These are phyloP conservation scores for Cassiopea andromeda DNA, from an alignment of 30 jellyfish, hydroid and myxozoan species.

Conservation along the genomic window DNA sequence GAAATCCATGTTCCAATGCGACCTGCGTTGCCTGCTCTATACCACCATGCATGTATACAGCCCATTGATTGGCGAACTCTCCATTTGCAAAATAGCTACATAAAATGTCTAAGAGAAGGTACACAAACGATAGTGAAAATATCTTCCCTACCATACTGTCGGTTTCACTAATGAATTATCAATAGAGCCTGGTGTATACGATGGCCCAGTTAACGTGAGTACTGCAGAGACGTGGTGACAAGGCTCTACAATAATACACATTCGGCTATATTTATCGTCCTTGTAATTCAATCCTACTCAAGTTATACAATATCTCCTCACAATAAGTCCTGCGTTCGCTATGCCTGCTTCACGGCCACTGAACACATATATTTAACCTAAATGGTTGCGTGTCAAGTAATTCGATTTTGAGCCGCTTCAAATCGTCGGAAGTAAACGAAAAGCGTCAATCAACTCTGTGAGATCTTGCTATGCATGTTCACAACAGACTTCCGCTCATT, in stretches of 20 bases:
- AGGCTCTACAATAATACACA: neutral
- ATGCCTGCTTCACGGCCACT: slow-evolving; percentile 43
- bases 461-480: slow-evolving; percentile 23
- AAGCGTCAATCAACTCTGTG: slow-evolving; percentile 64
- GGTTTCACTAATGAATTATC: neutral
- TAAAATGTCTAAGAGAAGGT: slow-evolving; percentile 7
- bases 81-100: slow-evolving; percentile 7
- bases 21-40: slow-evolving; percentile 80
- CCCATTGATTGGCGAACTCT: slow-evolving; percentile 93
- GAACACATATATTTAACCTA: slow-evolving; percentile 26
- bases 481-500: slow-evolving; percentile 53
- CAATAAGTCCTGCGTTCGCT: slow-evolving; percentile 15
- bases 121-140: neutral
- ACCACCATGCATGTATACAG: slow-evolving; percentile 93
- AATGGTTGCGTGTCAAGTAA: slow-evolving; percentile 75
- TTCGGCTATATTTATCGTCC: slow-evolving; percentile 13
- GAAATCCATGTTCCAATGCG: slow-evolving; percentile 92
- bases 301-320: slow-evolving; percentile 41
- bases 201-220: neutral
- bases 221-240: neutral
- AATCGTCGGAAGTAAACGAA: slow-evolving; percentile 70
- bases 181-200: neutral
- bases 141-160: slow-evolving; percentile 20
- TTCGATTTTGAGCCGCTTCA: slow-evolving; percentile 60
- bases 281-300: slow-evolving; percentile 65